These are phyloP conservation scores for Cochlearius cochlearius DNA, from an alignment of 2,113 vertebrate genomes.

Conservation along the genomic window DNA sequence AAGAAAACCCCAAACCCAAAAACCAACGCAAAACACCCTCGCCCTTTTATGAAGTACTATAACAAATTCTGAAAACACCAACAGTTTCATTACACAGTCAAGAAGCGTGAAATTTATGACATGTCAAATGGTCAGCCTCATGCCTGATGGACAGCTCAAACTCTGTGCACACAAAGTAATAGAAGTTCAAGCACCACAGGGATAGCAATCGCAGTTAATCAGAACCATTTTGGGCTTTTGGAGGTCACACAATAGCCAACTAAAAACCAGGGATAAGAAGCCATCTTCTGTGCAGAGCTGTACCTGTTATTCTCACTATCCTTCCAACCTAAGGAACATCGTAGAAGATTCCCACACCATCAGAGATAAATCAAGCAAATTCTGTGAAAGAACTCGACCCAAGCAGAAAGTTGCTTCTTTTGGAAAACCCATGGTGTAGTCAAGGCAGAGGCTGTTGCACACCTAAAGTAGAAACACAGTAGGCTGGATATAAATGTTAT, in stretches of 20 bases:
- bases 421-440: neutral
- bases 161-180: neutral
- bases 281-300: neutral
- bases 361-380: neutral
- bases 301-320: neutral
- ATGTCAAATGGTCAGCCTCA: neutral
- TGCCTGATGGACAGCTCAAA: neutral
- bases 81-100: neutral
- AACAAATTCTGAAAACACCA: neutral
- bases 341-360: neutral
- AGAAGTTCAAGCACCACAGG: neutral
- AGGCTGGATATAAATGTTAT: neutral
- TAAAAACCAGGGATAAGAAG: neutral
- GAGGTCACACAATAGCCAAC: neutral
- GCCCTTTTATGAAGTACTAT: neutral
- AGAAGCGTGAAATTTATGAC: neutral
- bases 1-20: neutral
- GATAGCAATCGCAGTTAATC: neutral
- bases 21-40: neutral
- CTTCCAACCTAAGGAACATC: neutral
- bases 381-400: neutral
- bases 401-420: neutral
- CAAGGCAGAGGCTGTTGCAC: neutral
- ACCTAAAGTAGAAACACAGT: rapidly evolving
- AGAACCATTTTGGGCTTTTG: neutral